Evolutionary conservation across 2,113 vertebrate species (phyloP).

Genomic region (Paratilapia polleni): DNA sequence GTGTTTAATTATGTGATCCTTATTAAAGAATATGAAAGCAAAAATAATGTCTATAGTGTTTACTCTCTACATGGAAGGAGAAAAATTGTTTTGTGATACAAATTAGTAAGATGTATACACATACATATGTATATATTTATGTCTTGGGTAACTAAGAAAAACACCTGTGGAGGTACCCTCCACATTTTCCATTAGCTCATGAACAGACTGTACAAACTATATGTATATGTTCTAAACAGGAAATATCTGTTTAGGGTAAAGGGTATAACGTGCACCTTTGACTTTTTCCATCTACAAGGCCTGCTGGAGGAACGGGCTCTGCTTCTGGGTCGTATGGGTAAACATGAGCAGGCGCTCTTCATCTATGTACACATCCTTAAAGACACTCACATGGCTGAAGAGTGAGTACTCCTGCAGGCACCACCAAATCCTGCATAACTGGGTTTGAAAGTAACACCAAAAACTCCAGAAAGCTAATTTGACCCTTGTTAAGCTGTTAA

Average conservation of each 20-base stretch:
- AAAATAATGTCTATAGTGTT: not conserved
- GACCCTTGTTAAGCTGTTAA: not conserved
- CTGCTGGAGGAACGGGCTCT: slow-evolving; percentile 94
- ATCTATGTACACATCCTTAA: slow-evolving; percentile 97
- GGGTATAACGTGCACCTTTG: not conserved
- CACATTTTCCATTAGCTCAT: not conserved
- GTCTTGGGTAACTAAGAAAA: not conserved
- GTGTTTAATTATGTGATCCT: not conserved
- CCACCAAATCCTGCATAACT: not conserved
- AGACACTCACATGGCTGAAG: slow-evolving; percentile 92
- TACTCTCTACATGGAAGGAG: too few relatives aligned
- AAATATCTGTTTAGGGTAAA: not conserved
- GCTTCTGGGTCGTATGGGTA: slow-evolving; percentile 96
- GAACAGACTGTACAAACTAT: not conserved
- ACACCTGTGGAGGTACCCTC: not conserved
- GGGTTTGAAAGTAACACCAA: not conserved
- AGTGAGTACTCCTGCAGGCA: slow-evolving; percentile 81
- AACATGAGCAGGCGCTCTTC: slow-evolving; percentile 97
- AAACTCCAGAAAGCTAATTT: not conserved
- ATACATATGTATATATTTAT: not conserved
- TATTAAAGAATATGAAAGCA: not conserved
- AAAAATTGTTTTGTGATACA: not conserved
- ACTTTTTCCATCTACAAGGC: slow-evolving; percentile 74
- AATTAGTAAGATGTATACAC: not conserved
- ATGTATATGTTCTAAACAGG: too few relatives aligned